Percentiles rank a stretch among this genome's conserved stretches.
Evolutionary conservation across 2,113 vertebrate genomes (phyloP).

Genomic region (Pterocles burchelli): DNA sequence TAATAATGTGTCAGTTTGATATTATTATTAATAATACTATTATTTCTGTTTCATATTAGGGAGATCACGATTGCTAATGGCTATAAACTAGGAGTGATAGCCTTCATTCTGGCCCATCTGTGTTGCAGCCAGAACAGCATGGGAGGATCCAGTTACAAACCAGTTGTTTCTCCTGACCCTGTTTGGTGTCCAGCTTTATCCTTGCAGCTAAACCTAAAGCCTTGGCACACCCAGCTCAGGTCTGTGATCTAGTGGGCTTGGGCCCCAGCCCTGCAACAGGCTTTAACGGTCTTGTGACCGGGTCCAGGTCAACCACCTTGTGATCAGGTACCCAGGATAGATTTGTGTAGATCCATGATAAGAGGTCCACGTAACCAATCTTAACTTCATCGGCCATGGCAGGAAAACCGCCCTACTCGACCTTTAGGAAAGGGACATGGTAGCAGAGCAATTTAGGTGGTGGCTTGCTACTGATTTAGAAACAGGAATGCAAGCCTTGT

Average conservation of each 20-base stretch:
- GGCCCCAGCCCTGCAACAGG: background rate
- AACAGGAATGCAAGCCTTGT: background rate
- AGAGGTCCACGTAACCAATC: fast-evolving
- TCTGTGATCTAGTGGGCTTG: background rate
- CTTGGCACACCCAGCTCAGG: background rate
- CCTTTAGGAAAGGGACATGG: fast-evolving
- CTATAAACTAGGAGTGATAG: slow-evolving; percentile 63
- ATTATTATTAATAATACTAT: slow-evolving; percentile 72
- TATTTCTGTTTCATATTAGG: slow-evolving; percentile 70
- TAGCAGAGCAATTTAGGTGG: background rate
- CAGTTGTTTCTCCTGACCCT: slow-evolving; percentile 31
- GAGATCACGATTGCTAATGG: slow-evolving; percentile 50
- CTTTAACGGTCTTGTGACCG: background rate
- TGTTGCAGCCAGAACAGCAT: background rate
- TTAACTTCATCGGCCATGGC: background rate
- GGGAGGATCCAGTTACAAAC: slow-evolving; percentile 18
- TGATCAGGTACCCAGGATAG: background rate
- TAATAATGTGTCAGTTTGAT: slow-evolving; percentile 57
- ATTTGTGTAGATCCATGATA: fast-evolving
- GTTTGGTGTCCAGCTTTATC: background rate
- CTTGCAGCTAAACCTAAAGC: background rate
- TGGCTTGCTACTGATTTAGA: background rate
- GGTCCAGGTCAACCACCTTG: background rate
- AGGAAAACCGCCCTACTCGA: background rate
- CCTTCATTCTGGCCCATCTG: slow-evolving; percentile 63